phyloP scores from a whole-genome alignment of 2,797 vertebrate species.

The Bufotes viridis region DNA sequence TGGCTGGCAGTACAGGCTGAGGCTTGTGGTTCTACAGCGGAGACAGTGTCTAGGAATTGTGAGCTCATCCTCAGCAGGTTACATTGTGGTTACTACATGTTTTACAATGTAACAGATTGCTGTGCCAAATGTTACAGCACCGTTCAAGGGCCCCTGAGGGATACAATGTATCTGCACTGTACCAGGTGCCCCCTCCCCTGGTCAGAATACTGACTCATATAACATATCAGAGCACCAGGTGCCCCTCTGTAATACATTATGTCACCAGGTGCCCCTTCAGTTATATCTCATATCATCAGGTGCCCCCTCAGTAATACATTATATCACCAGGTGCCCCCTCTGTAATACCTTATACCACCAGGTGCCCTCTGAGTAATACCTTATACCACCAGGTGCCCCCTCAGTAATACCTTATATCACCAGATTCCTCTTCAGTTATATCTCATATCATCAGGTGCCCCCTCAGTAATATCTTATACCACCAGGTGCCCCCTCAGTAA shows the following conservation, averaged over 20 bases:
- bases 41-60: not conserved
- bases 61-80: not conserved
- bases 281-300: too few species aligned
- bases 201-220: not conserved
- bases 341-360: too few species aligned
- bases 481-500: too few species aligned
- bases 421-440: too few species aligned
- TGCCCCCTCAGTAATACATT: not conserved
- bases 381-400: not conserved
- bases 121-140: not conserved
- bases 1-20: not conserved
- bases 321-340: not conserved
- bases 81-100: not conserved
- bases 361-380: not conserved
- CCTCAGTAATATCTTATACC: not conserved
- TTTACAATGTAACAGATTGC: not conserved
- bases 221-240: not conserved
- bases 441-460: too few species aligned
- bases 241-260: not conserved
- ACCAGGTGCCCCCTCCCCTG: not conserved
- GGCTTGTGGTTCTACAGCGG: not conserved
- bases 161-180: too few species aligned
- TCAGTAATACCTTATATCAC: too few species aligned
- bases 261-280: not conserved
- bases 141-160: too few species aligned